Conservation (phyloP, 2,113 vertebrate genomes). For the Catharus minimus region DNA sequence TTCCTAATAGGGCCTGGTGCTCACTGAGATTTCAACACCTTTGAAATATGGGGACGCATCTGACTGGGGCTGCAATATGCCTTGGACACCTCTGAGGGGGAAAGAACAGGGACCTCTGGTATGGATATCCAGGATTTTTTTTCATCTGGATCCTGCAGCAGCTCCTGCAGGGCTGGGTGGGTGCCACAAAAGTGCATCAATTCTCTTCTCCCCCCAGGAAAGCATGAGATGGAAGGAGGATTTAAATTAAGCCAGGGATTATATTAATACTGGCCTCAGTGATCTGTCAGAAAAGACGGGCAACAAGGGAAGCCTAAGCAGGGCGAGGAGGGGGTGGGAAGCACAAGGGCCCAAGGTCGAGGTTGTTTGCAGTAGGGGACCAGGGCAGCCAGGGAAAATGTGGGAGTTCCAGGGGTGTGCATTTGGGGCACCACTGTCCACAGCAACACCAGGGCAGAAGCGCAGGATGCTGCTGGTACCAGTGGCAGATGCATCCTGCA, state of each 20-base stretch:
- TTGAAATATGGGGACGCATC: not conserved
- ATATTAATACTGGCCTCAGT: not conserved
- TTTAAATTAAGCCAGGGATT: conserved; percentile 33
- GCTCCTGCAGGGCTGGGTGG: not conserved
- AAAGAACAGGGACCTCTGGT: rapidly evolving
- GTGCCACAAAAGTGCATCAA: not conserved
- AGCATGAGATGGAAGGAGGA: not conserved
- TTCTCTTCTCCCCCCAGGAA: not conserved
- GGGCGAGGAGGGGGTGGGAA: not conserved
- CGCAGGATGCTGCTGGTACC: not conserved
- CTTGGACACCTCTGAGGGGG: rapidly evolving
- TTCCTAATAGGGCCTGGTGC: not conserved
- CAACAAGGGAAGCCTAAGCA: not conserved
- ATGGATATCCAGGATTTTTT: not conserved
- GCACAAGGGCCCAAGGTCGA: rapidly evolving
- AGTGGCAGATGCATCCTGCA: rapidly evolving
- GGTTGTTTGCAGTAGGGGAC: not conserved
- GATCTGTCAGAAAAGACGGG: not conserved
- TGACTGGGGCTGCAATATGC: not conserved
- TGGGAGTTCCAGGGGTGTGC: not conserved
- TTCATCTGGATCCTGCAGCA: not conserved
- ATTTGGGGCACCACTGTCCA: rapidly evolving
- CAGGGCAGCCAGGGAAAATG: rapidly evolving
- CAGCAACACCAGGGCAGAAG: not conserved
- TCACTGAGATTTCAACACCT: not conserved